Base-by-base conservation (phyloP, 2,797 vertebrate genomes). In the Semaprochilodus insignis region DNA sequence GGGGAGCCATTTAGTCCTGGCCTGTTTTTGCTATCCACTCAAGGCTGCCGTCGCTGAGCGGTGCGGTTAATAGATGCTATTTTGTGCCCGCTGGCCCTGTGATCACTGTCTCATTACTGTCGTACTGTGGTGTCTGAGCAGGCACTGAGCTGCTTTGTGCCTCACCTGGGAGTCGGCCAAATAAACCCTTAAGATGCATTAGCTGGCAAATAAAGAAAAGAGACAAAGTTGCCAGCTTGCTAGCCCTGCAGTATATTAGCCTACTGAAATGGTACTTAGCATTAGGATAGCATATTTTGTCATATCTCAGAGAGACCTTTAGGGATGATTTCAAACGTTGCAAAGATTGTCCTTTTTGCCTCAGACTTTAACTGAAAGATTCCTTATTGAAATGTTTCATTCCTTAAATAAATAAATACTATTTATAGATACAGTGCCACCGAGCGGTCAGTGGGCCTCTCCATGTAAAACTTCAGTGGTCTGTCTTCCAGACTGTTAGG, bases 91-190 rank as follows among this genome's bases (percentile, higher is more conserved):
- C 66, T 80, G 51, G 75, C 25, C 60, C 73, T 83, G 73, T 70
- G 65, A 77, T 78, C 67, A 51, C 73, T 48, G 40, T 81, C 83
- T 77, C 40, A 57, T 81, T 80, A 62, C 74, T 77, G 51, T 34
- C 36, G 8, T 44, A 67, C 23, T 8, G 16, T 34, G 36, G 74
- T 73, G 60, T 72, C 62, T 66, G 79, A 67, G 73, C 31, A 71
- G 65, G 34, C 77, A 44, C 60, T 81, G 62, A 40, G 40, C 69
- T 13, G 36, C 66, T 77, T 48, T 81, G 76, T 78, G 57, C 51
- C 44, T 34, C 2, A 27, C 4, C 57, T 72, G 74, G 74, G 48
- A 54, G 10, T 54, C 2, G 1, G 75, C 67, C 67, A 82, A 65
- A 48, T 57, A 63, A 78, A 52, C 60, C 40, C 31, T 74, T 78